Base-by-base conservation (phyloP, 2,113 vertebrate species). In the Nettapus auritus region DNA sequence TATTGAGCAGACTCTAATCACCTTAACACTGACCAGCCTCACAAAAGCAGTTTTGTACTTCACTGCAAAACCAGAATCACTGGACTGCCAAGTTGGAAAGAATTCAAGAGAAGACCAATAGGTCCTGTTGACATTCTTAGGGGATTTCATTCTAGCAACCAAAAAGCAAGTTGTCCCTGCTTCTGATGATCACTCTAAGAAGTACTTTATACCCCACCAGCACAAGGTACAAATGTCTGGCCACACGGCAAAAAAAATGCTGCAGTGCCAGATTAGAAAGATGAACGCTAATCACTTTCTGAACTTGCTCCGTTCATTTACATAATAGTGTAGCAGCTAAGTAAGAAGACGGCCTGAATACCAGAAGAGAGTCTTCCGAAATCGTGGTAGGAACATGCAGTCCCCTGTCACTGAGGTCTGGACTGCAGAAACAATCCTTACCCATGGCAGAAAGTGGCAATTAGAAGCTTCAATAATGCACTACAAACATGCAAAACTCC, bases 11-110 rank as follows among this genome's bases (percentile, higher is more conserved):
- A 48, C 19, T 86, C 46, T 77, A 56, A 29, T 46, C 62, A 84
- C 28, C 55, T 82, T 82, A 62, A 53, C 23, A 66, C 6, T 13
- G 59, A 67, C 16, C 59, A 89, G 67, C 66, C 36, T 36, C 33
- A 86, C 26, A 96, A 94, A 91, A 91, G 52, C 33, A 34, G 42
- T 18, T 89, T 78, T 88, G 80, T 44, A 53, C 33, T 81, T 71
- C 38, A 31, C 34, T 82, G 77, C 44, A 82, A 73, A 88, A 73
- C 28, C 11, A 75, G 23, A 23, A 81, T 23, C 14, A 68, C 76
- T 73, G 34, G 42, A 56, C 46, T 83, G 59, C 22, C 68, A 86
- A 74, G 34, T 4, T 86, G 79, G 68, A 77, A 73, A 76, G 12
- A 29, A 67, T 64, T 86, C 60, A 77, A 28, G 0, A 70, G 36